Conservation (phyloP, 1,140 invertebrate species). For the Drosophila erecta region DNA sequence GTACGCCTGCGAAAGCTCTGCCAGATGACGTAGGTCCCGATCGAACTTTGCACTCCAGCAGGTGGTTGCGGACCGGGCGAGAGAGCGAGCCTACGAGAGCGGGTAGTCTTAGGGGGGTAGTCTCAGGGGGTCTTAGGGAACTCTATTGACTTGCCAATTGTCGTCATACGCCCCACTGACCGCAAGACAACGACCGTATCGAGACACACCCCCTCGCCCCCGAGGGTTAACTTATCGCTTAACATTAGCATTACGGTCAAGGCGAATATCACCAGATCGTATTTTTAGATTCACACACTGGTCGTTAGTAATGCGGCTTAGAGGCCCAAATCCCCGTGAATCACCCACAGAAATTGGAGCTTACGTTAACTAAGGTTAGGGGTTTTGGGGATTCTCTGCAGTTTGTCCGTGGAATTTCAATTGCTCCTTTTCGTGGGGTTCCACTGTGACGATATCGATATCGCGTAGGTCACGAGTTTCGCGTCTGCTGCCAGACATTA, state of each 20-base stretch:
- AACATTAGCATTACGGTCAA: constrained; percentile 13
- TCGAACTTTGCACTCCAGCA: constrained; percentile 28
- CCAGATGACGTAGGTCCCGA: constrained; percentile 22
- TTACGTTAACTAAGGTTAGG: neutral
- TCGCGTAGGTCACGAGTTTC: constrained; percentile 27
- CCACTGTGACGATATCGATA: constrained; percentile 8
- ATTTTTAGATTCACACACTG: constrained; percentile 16
- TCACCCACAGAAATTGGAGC: neutral
- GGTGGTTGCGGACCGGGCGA: neutral
- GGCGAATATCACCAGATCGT: neutral
- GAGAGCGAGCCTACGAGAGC: neutral
- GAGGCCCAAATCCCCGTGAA: constrained; percentile 3
- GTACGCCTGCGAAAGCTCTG: neutral
- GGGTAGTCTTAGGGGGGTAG: constrained; percentile 13
- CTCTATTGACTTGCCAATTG: constrained; percentile 30
- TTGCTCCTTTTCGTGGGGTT: neutral
- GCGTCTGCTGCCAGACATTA: constrained; percentile 26
- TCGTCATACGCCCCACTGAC: constrained; percentile 20
- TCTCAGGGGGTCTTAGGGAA: constrained; percentile 23
- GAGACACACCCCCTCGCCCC: neutral
- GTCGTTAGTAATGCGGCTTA: constrained; percentile 7
- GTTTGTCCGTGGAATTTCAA: neutral
- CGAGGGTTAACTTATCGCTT: constrained; percentile 19
- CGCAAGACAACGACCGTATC: constrained; percentile 13
- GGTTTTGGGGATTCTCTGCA: neutral